Evolutionary conservation across 2,888 invertebrate species (phyloP), one percentile per base, ranked within the genome.

Genomic region (Cremastinae sp.): DNA sequence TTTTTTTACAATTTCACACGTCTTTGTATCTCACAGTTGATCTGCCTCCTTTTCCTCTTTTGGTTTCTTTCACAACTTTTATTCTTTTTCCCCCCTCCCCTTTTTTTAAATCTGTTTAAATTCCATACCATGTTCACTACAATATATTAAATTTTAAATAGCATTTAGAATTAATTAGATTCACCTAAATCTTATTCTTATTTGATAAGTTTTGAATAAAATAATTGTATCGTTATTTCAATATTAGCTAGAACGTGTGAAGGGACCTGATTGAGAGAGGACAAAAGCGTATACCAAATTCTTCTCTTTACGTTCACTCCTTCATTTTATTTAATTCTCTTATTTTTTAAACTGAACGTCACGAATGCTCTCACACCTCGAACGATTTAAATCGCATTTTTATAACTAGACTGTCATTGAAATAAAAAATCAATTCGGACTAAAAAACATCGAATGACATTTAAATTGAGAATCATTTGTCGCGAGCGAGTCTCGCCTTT

Each of bases 81-180:
- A 51, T 18, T 28, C 68, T 51, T 68, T 58, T 39, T 22, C 53
- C 73, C 55, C 49, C 53, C 58, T 61, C 43, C 41, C 51, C 37
- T 61, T 28, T 53, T 49, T 39, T 53, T 39, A 43, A 14, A 37
- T 41, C 28, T 10, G 53, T 68, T 73, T 65, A 61, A 68, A 66
- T 75, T 77, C 71, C 79, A 80, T 76, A 80, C 80, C 78, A 80
- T 78, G 78, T 76, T n/a, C 74, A 65, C 80, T 80, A 82, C 79
- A 79, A 79, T 81, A 81, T 80, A 78, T 81, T 78, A 78, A 81
- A 79, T 81, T 80, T 80, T 80, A 79, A 78, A 79, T 79, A 81
- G 78, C 78, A 72, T 82, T 80, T 77, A 78, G 66, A 78, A 79
- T 82, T 76, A 78, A 79, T 78, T 81, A 80, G 70, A 79, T 28